Base-by-base conservation (phyloP, 1,140 invertebrate species). In the Papilio aristodemus region DNA sequence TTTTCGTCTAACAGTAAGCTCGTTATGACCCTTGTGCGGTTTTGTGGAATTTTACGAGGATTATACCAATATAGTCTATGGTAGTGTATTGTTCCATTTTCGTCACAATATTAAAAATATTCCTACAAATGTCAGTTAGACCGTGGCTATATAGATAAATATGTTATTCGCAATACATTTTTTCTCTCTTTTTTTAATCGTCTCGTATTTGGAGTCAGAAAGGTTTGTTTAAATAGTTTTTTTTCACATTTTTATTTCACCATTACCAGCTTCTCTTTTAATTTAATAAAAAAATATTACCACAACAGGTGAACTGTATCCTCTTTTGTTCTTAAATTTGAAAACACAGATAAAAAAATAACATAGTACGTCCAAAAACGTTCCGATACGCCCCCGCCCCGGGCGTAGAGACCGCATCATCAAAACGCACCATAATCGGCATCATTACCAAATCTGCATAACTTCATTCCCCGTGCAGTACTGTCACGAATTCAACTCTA, bases 391-490 rank as follows among this genome's bases (percentile, higher is more conserved):
- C 46, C 46, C 22, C 46, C 46, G 46, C 46, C 46, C 8, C 46
- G 46, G 46, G 46, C 46, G 46, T 11, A 22, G 70, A 71, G 68
- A 74, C 73, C 73, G 68, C 76, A 74, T 77, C 79, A 83, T 83
- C 83, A 85, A 80, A 78, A 82, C 78, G 74, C 67, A 73, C 71
- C 71, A 39, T 74, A 84, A 83, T 79, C 71, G 70, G 81, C 79
- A 80, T 87, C 84, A 84, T 86, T 85, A 85, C 76, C 25, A 76
- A 78, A 88, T 90, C 81, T 88, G 84, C 86, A 87, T 89, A 90
- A 87, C 83, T 83, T 79, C 79, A 83, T 89, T 85, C 72, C 72
- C 69, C 68, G 43, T 80, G 79, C 79, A 79, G 81, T 80, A 74
- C 78, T 81, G 84, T 86, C 82, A 77, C 78, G 75, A 80, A 80